phyloP scores from a whole-genome alignment of 2,797 vertebrate species.

The Hippoglossus hippoglossus region DNA sequence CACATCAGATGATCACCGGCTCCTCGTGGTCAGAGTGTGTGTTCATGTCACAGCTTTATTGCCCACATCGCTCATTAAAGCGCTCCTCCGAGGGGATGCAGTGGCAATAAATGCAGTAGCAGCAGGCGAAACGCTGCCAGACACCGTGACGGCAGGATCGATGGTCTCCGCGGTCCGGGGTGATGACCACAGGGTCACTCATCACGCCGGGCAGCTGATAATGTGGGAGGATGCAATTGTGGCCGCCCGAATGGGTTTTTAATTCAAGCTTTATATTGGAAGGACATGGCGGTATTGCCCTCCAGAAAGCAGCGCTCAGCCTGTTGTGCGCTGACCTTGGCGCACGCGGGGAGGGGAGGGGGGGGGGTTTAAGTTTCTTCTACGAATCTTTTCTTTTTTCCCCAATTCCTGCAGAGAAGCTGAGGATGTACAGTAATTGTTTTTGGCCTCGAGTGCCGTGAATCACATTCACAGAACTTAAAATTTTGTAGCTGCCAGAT shows the following conservation, averaged over 20 bases:
- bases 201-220: constrained; percentile 66
- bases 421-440: constrained; percentile 53
- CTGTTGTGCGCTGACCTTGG: constrained; percentile 63
- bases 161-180: constrained; percentile 55
- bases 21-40: constrained; percentile 33
- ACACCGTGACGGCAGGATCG: constrained; percentile 52
- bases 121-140: constrained; percentile 7
- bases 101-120: constrained; percentile 54
- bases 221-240: constrained; percentile 67
- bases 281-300: constrained; percentile 45
- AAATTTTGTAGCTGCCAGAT: constrained; percentile 25
- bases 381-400: constrained; percentile 22
- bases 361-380: constrained; percentile 44
- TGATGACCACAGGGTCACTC: constrained; percentile 71
- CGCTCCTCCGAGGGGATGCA: constrained; percentile 63
- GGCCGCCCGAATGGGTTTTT: constrained; percentile 69
- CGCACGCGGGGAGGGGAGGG: background rate
- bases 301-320: constrained; percentile 42
- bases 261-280: constrained; percentile 74
- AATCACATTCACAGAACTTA: constrained; percentile 43
- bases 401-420: constrained; percentile 38
- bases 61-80: constrained; percentile 75
- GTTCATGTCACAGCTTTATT: constrained; percentile 63
- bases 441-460: constrained; percentile 32
- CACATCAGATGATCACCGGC: constrained; percentile 54